Percentiles rank a stretch among this genome's conserved stretches.
Evolutionary conservation across 2,888 invertebrate species (phyloP).

Genomic region (Lucinisca nassula): DNA sequence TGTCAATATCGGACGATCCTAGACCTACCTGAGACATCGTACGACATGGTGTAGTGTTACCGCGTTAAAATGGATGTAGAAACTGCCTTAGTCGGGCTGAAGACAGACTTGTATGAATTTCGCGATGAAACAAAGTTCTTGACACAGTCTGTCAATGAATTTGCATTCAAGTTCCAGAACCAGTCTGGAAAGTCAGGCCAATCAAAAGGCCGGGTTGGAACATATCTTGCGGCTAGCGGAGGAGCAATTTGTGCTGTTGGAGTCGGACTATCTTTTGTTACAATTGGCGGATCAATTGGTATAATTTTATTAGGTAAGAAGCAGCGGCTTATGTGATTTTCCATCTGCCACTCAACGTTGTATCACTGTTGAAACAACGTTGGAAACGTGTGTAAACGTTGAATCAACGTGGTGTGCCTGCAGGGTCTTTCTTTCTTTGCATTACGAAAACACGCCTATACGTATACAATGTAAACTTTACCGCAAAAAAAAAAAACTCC

Average conservation of each 20-base stretch:
- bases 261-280: background rate
- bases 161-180: background rate
- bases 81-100: background rate
- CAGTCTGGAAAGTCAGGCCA: background rate
- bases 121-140: background rate
- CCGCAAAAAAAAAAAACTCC: too few relatives aligned
- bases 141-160: background rate
- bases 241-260: background rate
- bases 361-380: too few relatives aligned
- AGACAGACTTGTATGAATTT: background rate
- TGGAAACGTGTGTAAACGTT: too few relatives aligned
- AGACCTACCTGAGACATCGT: background rate
- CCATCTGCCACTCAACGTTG: too few relatives aligned
- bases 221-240: background rate
- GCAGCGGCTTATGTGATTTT: too few relatives aligned
- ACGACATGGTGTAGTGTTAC: background rate
- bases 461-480: too few relatives aligned
- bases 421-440: too few relatives aligned
- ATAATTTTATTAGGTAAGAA: background rate
- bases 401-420: too few relatives aligned
- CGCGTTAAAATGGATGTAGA: background rate
- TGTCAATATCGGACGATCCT: background rate
- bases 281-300: background rate
- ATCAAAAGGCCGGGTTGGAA: background rate
- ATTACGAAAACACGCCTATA: too few relatives aligned